A percentile compares a stretch with the other conserved stretches of the same genome.
Evolutionary conservation across 2,888 invertebrate species (phyloP).

Genomic region (Cantharis rustica): DNA sequence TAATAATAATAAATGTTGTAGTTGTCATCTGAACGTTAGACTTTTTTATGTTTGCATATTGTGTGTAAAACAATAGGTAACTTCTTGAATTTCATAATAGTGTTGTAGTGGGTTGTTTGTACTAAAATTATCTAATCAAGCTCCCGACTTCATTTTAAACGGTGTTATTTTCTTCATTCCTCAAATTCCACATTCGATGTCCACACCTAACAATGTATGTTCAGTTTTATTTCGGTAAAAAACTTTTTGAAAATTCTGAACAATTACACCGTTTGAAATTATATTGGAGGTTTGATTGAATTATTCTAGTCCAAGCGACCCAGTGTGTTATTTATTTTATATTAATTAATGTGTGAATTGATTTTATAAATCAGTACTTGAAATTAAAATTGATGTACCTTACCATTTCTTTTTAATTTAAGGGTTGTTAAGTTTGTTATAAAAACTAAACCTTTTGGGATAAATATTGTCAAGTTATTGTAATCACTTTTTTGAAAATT

Average conservation of each 20-base stretch:
- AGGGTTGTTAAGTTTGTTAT: conserved; percentile 35
- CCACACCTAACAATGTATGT: no score
- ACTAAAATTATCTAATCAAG: no score
- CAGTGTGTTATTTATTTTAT: conserved; percentile 35
- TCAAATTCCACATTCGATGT: no score
- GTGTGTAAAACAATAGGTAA: conserved; percentile 43
- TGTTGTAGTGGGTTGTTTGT: conserved; percentile 13
- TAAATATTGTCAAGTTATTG: conserved; percentile 41
- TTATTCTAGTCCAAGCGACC: no score
- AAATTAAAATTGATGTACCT: conserved; percentile 29
- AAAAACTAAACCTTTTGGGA: conserved; percentile 26
- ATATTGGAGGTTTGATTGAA: no score
- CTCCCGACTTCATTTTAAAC: no score
- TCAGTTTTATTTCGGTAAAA: no score
- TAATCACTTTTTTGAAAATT: conserved; percentile 37
- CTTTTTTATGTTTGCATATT: conserved; percentile 48
- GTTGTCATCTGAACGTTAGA: conserved; percentile 51
- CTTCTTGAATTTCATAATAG: conserved; percentile 33
- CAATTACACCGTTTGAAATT: no score
- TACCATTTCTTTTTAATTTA: conserved; percentile 27
- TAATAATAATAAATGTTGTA: conserved; percentile 54
- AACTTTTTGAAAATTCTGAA: no score
- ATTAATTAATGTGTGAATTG: conserved; percentile 20
- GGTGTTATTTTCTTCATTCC: no score
- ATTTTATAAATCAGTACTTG: conserved; percentile 26